Conservation (phyloP, 2,888 invertebrate species). For the Bellardia pandia region DNA sequence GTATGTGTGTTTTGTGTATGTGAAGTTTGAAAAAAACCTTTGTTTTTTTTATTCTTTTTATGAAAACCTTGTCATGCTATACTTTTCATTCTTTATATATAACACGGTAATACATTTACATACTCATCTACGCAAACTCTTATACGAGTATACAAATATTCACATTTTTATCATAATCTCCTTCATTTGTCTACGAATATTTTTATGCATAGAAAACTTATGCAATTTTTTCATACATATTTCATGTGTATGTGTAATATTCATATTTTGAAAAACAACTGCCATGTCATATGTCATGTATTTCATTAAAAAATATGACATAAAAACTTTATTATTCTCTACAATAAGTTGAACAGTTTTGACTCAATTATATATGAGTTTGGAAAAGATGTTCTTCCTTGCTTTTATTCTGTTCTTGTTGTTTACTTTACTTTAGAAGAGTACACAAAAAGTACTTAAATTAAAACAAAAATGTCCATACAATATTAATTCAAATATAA, state of each 20-base stretch:
- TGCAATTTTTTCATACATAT: constrained; percentile 2
- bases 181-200: constrained; percentile 19
- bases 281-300: constrained; percentile 67
- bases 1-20: not conserved
- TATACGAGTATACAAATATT: not conserved
- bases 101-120: constrained; percentile 20
- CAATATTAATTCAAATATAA: not conserved
- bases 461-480: not conserved
- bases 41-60: constrained; percentile 6
- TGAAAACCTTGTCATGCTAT: constrained; percentile 40
- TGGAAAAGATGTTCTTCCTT: not conserved
- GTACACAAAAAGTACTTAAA: not conserved
- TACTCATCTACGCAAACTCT: not conserved
- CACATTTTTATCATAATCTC: constrained; percentile 1
- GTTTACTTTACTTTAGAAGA: not conserved
- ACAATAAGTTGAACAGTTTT: constrained; percentile 48
- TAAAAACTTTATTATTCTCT: constrained; percentile 41
- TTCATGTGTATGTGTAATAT: not conserved
- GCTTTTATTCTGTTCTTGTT: not conserved
- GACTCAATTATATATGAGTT: constrained; percentile 38
- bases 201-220: constrained; percentile 30
- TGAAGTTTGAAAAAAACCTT: constrained; percentile 21
- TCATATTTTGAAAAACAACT: constrained; percentile 23
- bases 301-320: constrained; percentile 65
- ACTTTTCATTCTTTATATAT: constrained; percentile 5